phyloP scores from a whole-genome alignment of 2,888 invertebrate genomes.

The Drosophila ustulata region DNA sequence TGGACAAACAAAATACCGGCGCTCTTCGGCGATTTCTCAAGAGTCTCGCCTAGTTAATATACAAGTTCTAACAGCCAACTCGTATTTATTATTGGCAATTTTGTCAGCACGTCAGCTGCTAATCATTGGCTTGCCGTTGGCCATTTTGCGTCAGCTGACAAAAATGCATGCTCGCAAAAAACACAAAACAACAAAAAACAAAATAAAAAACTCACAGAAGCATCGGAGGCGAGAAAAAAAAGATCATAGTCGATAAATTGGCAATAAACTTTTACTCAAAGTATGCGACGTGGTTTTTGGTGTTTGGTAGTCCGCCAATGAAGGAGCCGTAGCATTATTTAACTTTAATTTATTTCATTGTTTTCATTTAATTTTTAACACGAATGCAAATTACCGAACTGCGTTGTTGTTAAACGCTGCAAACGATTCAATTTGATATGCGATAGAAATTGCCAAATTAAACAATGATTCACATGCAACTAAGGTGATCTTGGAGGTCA shows the following conservation, averaged over 20 bases:
- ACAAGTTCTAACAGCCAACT: slow-evolving; percentile 18
- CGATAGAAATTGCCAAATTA: neutral
- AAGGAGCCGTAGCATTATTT: neutral
- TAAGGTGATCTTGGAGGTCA: neutral
- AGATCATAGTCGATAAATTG: slow-evolving; percentile 9
- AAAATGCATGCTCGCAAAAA: slow-evolving; percentile 27
- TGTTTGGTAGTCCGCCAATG: slow-evolving; percentile 2
- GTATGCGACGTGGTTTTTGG: neutral
- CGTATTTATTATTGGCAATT: slow-evolving; percentile 32
- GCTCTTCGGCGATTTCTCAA: slow-evolving; percentile 14
- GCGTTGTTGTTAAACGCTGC: slow-evolving; percentile 6
- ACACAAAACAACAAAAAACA: too few species aligned
- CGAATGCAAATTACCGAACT: slow-evolving; percentile 12
- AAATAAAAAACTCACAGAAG: neutral
- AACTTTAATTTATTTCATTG: slow-evolving; percentile 10
- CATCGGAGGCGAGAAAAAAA: neutral
- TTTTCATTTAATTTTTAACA: slow-evolving; percentile 2
- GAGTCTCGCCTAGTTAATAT: slow-evolving; percentile 28
- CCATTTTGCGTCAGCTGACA: slow-evolving; percentile 46
- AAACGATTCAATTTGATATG: neutral
- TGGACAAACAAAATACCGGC: slow-evolving; percentile 30
- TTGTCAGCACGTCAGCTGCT: slow-evolving; percentile 12
- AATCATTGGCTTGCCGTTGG: slow-evolving; percentile 20
- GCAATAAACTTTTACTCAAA: slow-evolving; percentile 5
- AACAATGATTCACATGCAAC: slow-evolving; percentile 12